A percentile compares a stretch with the other conserved stretches of the same genome.
These are phyloP conservation scores for Hapalemur alaotrensis DNA, from an alignment of 2,797 vertebrate genomes.

Conservation along the genomic window DNA sequence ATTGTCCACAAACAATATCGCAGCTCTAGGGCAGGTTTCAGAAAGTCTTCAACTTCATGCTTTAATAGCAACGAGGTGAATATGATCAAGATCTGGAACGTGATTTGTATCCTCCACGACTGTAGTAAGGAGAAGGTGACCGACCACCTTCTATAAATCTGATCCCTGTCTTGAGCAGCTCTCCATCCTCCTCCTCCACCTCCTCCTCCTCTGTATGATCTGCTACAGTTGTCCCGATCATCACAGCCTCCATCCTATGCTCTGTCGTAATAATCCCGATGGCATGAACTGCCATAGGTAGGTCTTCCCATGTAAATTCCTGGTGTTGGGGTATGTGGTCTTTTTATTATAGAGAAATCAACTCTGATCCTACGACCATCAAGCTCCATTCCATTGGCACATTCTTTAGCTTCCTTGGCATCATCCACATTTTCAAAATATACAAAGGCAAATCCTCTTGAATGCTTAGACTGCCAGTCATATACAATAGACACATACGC, in stretches of 20 bases:
- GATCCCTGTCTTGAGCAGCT: constrained; percentile 89
- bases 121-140: constrained; percentile 93
- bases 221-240: constrained; percentile 93
- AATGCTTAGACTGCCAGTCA: constrained; percentile 96
- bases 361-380: constrained; percentile 96
- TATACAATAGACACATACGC: constrained; percentile 94
- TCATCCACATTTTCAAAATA: constrained; percentile 96
- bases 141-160: constrained; percentile 92
- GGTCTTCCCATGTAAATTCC: constrained; percentile 98
- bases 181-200: constrained; percentile 87
- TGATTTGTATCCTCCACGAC: constrained; percentile 93
- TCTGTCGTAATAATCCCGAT: constrained; percentile 93
- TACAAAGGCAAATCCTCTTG: constrained; percentile 96
- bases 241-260: constrained; percentile 93
- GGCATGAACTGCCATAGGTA: constrained; percentile 91
- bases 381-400: constrained; percentile 97
- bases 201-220: constrained; percentile 89
- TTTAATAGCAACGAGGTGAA: constrained; percentile 93
- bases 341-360: constrained; percentile 97
- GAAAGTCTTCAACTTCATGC: constrained; percentile 81
- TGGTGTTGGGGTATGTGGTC: constrained; percentile 96
- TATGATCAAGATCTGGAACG: constrained; percentile 96
- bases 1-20: constrained; percentile 86
- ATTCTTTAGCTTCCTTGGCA: constrained; percentile 96
- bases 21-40: constrained; percentile 83